Evolutionary conservation across 23 tunicate genomes (phyloP), one percentile per base, ranked within the genome.

Genomic region (Clavelina lepadiformis): DNA sequence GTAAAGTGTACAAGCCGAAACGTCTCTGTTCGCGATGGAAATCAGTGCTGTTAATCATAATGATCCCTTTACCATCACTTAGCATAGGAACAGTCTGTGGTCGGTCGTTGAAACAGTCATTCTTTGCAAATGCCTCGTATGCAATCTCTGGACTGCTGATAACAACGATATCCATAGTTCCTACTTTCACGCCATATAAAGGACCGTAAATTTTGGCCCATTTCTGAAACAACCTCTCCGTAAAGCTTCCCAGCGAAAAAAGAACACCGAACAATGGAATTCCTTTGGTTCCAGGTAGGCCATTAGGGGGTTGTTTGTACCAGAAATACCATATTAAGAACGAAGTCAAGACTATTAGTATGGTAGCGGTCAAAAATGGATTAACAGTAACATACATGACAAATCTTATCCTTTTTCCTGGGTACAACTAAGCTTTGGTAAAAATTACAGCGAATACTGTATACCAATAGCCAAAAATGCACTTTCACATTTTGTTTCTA

Each of bases 1-100:
- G 58, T 33, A 78, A 29, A 11, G 84, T 68, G 46, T 38, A 18
- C 15, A 68, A 25, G 4, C 76, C 75, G 37, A 78, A 80, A 0
- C 78, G 71, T 6, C 86, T 61, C 33, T 80, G 86, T 65, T 80
- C 86, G 71, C 71, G 61, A 27, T 63, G 71, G 25, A 35, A 46
- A 27, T 71, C 57, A 3, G 55, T 31, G 2, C 59, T 31, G 61
- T 80, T 50, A 7, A 62, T 7, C 0, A 61, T 25, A 0, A 80
- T 29, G 0, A 80, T 51, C 7, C 86, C 86, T 0, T 50, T 23
- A 26, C 26, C 50, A 1, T 72, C 78, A 21, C 41, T 13, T 3
- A 80, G 20, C 0, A 35, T 44, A 20, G 86, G 69, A 3, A 71
- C 35, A 0, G 71, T 35, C 47, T 69, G 63, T 5, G 66, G 71